These are phyloP conservation scores for Ophraella communa DNA, from an alignment of 2,888 invertebrate genomes.

Conservation along the genomic window DNA sequence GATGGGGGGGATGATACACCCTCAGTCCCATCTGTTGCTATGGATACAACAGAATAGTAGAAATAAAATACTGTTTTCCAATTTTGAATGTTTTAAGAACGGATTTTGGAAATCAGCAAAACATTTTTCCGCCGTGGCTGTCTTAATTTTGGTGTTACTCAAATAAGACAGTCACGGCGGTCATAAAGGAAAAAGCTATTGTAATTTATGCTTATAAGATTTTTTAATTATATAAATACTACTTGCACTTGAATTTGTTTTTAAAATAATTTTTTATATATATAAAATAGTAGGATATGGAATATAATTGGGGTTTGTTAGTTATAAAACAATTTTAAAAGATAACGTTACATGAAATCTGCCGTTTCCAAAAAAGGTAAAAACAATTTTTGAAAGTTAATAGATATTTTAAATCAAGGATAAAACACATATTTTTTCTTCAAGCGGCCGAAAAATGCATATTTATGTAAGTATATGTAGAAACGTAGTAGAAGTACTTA, in stretches of 20 bases:
- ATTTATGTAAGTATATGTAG: too few relatives aligned
- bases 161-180: conserved; percentile 49
- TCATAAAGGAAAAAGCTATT: not conserved
- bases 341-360: too few relatives aligned
- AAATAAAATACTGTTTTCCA: not conserved
- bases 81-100: not conserved
- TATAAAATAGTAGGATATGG: too few relatives aligned
- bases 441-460: too few relatives aligned
- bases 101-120: not conserved
- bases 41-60: conserved; percentile 61
- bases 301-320: too few relatives aligned
- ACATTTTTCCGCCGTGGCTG: conserved; percentile 54
- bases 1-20: conserved; percentile 57
- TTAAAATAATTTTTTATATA: too few relatives aligned
- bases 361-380: too few relatives aligned
- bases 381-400: too few relatives aligned
- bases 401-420: too few relatives aligned
- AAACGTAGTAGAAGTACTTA: too few relatives aligned
- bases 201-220: conserved; percentile 5
- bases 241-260: conserved; percentile 15
- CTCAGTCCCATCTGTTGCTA: conserved; percentile 61
- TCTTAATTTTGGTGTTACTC: conserved; percentile 27
- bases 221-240: conserved; percentile 22
- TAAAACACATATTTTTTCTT: too few relatives aligned
- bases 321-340: too few relatives aligned